Evolutionary conservation across 2,888 invertebrate genomes (phyloP).

Genomic region (Bugula neritina): DNA sequence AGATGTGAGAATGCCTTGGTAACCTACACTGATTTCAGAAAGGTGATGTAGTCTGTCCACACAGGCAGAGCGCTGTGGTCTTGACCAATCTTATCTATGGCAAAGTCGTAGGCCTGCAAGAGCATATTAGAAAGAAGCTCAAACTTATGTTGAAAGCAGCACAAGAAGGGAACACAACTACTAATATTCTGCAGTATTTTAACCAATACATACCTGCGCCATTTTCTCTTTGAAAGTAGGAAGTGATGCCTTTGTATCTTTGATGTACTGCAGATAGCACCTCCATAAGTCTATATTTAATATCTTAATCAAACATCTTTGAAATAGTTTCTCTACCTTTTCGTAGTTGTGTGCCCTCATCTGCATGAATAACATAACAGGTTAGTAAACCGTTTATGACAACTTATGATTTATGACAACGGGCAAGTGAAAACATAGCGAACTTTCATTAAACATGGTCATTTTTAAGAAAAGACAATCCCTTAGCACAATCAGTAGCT

Average conservation of each 20-base stretch:
- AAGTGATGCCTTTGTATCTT: slow-evolving; percentile 68
- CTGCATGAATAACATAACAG: too few relatives aligned
- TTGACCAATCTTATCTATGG: slow-evolving; percentile 96
- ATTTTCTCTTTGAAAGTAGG: slow-evolving; percentile 79
- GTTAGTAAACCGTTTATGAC: too few relatives aligned
- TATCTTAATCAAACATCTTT: slow-evolving; percentile 94
- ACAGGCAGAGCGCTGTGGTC: slow-evolving; percentile 93
- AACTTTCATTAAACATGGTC: too few relatives aligned
- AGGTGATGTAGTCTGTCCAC: slow-evolving; percentile 96
- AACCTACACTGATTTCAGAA: slow-evolving; percentile 76
- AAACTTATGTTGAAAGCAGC: too few relatives aligned
- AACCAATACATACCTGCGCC: slow-evolving; percentile 63
- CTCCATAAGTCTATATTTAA: slow-evolving; percentile 98
- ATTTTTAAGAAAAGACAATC: too few relatives aligned
- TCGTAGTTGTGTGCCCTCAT: slow-evolving; percentile 96
- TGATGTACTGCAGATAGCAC: slow-evolving; percentile 91
- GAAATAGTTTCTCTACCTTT: slow-evolving; percentile 97
- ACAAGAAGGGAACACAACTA: background rate
- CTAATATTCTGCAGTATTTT: background rate
- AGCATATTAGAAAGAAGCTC: background rate
- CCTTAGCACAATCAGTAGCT: too few relatives aligned
- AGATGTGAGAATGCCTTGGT: slow-evolving; percentile 38
- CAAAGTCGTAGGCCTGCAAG: slow-evolving; percentile 89
- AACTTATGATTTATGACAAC: too few relatives aligned
- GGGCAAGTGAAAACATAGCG: too few relatives aligned